These are phyloP conservation scores for Blastobasis adustella DNA, from an alignment of 2,888 invertebrate species.

Conservation along the genomic window DNA sequence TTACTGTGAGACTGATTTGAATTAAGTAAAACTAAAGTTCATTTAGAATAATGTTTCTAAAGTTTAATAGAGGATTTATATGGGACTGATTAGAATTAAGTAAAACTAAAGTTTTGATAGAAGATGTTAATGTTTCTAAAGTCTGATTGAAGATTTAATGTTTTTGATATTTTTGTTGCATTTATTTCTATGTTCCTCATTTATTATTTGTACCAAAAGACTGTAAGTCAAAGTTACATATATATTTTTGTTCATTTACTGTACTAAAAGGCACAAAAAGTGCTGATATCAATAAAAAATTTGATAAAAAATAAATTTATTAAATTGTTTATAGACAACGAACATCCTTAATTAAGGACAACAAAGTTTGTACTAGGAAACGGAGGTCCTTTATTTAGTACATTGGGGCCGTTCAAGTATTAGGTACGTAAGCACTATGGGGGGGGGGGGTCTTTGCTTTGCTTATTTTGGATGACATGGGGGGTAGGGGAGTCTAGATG, in stretches of 20 bases:
- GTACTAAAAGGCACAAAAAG: neutral
- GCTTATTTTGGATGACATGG: slow-evolving; percentile 17
- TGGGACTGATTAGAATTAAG: neutral
- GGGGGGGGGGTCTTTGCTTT: too few species aligned
- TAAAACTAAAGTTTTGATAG: neutral
- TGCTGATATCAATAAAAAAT: slow-evolving; percentile 2
- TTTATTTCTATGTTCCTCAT: too few species aligned
- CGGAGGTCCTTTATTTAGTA: too few species aligned
- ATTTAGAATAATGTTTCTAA: neutral
- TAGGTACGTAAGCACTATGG: too few species aligned
- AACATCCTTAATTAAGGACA: neutral
- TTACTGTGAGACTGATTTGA: neutral
- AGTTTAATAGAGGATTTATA: neutral
- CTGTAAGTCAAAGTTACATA: neutral
- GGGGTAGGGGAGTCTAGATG: slow-evolving; percentile 19
- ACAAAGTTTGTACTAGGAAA: neutral
- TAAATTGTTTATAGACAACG: neutral
- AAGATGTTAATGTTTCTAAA: neutral
- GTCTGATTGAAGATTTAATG: neutral
- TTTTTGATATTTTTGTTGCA: too few species aligned
- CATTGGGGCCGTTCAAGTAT: too few species aligned
- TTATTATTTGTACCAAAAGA: neutral
- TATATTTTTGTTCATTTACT: neutral
- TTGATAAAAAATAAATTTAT: neutral
- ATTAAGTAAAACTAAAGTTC: neutral